Evolutionary conservation across 2,113 vertebrate species (phyloP), one percentile per base, ranked within the genome.

Genomic region (Origma solitaria): DNA sequence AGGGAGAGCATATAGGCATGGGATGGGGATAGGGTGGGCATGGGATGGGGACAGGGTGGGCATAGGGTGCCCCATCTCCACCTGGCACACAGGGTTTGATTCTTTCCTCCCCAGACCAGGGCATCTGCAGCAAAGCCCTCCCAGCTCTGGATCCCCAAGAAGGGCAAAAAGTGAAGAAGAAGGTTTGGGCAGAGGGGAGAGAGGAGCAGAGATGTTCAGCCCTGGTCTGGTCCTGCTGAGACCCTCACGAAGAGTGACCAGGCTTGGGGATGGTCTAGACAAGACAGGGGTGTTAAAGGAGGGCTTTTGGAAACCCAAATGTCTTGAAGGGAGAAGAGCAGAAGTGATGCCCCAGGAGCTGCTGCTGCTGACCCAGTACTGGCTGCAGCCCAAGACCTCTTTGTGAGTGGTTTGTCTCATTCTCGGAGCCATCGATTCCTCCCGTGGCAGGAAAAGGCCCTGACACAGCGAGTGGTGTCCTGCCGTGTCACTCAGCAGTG

Each of bases 231-330:
- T 65, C 20, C 54, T 65, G 76, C 54, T 60, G 71, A 80, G 57
- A 77, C 10, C 45, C 31, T 49, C 68, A 14, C 62, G 49, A 44
- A 68, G 35, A 15, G 20, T 1, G 2, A 6, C 22, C 24, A 40
- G 50, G 11, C 15, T 83, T 4, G 2, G 47, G 24, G 30, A 50
- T 22, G 33, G 53, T 31, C 60, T 40, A 50, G 25, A 31, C 31
- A 60, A 33, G 66, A 30, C 0, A 0, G 7, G 2, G 3, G 0
- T 2, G 4, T 54, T 38, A 51, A 45, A 70, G 24, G 19, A 60
- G 13, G 11, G 1, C 0, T n/a, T 54, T 37, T 35, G 11, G 18
- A 61, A 77, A 21, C 21, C 42, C 65, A 23, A 19, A 51, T 20
- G 3, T 35, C n/a, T 53, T 12, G 6, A 77, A 61, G 11, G 20